Base-by-base conservation (phyloP, 2,888 invertebrate genomes). In the Parnassius smintheus region DNA sequence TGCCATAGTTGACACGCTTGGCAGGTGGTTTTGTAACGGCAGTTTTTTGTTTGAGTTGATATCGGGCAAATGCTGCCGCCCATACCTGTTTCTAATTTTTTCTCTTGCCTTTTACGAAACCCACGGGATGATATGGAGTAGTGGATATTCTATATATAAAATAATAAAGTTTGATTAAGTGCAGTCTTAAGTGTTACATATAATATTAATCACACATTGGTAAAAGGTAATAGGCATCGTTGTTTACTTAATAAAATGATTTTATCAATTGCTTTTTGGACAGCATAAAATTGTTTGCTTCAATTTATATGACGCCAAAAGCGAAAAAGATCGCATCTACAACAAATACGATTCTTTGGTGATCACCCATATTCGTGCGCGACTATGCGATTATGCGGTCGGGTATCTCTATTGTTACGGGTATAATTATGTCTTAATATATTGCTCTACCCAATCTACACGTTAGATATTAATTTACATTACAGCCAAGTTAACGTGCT, bases 391-490 rank as follows among this genome's bases (percentile, higher is more conserved):
- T 77, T 74, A 77, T 69, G 71, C 74, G 73, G 75, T 72, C 63
- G 70, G 69, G 62, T 72, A 73, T 75, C 71, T 73, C 75, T 72
- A 76, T 77, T 76, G 76, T 78, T 76, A 66, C 70, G 62, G 67
- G 68, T 72, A 70, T 80, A 79, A 76, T 79, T 76, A 76, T 65
- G 65, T 60, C 66, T 65, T 75, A 74, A 74, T 75, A 75, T 73
- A 77, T 70, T 68, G 71, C 74, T 69, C 68, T 72, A 72, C 68
- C 67, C 67, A 77, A 79, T 80, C 75, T 78, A 73, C 78, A 78
- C 75, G 70, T 76, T 73, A 73, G 55, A 64, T 76, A 81, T 77
- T 80, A 77, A 82, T 81, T 81, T 75, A 76, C 78, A 82, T 81
- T 75, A 70, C 67, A 70, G 66, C 62, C 57, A 68, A 68, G 66